Evolutionary conservation across 2,113 vertebrate genomes (phyloP).

Genomic region (Salvelinus namaycush): DNA sequence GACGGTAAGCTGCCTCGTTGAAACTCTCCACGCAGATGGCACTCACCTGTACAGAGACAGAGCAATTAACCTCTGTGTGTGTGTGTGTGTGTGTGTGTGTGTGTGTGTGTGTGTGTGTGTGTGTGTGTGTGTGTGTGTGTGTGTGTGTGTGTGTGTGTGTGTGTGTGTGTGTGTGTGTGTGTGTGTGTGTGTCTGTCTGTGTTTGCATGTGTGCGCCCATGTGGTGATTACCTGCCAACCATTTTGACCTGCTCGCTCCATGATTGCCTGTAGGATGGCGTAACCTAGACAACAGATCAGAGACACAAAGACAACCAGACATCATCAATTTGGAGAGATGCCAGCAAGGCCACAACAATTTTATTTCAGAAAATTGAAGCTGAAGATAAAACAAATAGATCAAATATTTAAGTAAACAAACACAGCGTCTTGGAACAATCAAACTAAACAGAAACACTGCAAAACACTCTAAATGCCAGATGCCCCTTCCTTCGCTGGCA

Average conservation of each 20-base stretch:
- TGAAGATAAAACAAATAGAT: no score
- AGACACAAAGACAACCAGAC: conserved; percentile 5
- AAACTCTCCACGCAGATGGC: conserved; percentile 99
- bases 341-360: no score
- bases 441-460: no score
- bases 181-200: conserved; percentile 11
- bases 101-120: neutral
- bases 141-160: neutral
- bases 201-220: neutral
- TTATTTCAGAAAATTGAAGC: no score
- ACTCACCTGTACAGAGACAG: conserved; percentile 81
- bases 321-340: neutral
- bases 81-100: neutral
- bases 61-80: neutral
- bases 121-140: conserved; percentile 1
- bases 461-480: no score
- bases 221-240: conserved; percentile 91
- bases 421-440: no score
- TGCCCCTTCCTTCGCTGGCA: no score
- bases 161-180: neutral
- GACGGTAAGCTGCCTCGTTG: conserved; percentile 92
- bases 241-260: conserved; percentile 98
- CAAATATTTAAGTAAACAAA: no score
- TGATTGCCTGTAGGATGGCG: conserved; percentile 98
- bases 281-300: conserved; percentile 82